Conservation (phyloP, 2,888 invertebrate genomes). For the Euclidia mi region DNA sequence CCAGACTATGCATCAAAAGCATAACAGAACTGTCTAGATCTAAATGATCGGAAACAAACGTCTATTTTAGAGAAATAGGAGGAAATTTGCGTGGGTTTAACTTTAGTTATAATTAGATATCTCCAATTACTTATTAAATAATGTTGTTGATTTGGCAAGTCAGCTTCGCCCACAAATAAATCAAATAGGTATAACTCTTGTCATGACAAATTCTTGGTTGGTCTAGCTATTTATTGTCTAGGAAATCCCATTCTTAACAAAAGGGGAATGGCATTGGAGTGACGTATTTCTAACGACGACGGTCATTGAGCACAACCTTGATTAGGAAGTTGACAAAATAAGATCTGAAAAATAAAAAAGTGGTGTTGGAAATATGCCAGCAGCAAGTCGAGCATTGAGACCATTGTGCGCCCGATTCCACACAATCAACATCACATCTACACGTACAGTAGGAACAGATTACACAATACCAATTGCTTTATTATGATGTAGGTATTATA, state of each 20-base stretch:
- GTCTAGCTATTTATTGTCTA: neutral
- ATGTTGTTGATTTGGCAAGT: no score
- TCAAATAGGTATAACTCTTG: no score
- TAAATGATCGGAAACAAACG: conserved; percentile 24
- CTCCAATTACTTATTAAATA: no score
- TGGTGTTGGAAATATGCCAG: conserved; percentile 79
- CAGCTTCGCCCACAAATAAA: no score
- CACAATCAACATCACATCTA: conserved; percentile 28
- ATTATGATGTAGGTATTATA: neutral
- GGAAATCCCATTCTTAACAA: conserved; percentile 37
- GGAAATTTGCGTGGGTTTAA: neutral
- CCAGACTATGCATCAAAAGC: conserved; percentile 51
- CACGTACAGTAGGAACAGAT: conserved; percentile 21
- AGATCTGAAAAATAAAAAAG: conserved; percentile 72
- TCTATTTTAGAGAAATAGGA: neutral
- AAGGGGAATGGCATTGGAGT: conserved; percentile 74
- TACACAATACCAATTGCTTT: conserved; percentile 25
- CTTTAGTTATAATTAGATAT: no score
- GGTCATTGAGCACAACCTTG: conserved; percentile 78
- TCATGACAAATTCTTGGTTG: no score
- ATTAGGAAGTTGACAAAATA: conserved; percentile 80
- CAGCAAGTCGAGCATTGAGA: conserved; percentile 22
- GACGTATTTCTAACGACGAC: conserved; percentile 52
- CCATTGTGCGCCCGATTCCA: conserved; percentile 39
- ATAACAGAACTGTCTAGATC: conserved; percentile 46